Evolutionary conservation across 2,888 invertebrate species (phyloP).

Genomic region (Tetanocera ferruginea): DNA sequence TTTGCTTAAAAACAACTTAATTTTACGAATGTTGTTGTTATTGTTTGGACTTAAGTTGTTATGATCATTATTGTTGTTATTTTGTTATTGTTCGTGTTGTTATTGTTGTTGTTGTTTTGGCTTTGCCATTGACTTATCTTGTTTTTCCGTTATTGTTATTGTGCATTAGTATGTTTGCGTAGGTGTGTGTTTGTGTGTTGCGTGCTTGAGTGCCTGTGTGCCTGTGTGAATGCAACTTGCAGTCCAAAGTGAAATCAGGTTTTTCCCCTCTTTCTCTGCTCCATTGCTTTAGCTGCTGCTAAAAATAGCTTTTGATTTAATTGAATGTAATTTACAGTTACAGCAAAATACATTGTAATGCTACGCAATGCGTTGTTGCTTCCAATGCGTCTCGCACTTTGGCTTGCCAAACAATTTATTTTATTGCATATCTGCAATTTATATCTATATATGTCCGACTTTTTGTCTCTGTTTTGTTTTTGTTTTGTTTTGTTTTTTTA

Average conservation of each 20-base stretch:
- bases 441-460: background rate
- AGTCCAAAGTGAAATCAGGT: constrained; percentile 8
- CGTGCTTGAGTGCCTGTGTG: background rate
- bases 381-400: background rate
- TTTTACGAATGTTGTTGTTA: background rate
- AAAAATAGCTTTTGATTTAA: constrained; percentile 36
- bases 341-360: background rate
- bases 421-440: background rate
- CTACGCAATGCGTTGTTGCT: constrained; percentile 3
- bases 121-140: background rate
- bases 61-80: background rate
- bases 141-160: background rate
- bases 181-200: background rate
- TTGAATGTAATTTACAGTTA: constrained; percentile 36
- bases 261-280: background rate
- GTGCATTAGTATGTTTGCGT: background rate
- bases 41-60: background rate
- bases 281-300: background rate
- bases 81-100: background rate
- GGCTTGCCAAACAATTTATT: background rate
- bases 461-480: background rate
- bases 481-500: background rate
- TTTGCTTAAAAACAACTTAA: background rate
- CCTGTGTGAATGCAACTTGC: background rate
- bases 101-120: background rate